Evolutionary conservation across 2,888 invertebrate genomes (phyloP), one percentile per base, ranked within the genome.

Genomic region (Melipona beecheii): DNA sequence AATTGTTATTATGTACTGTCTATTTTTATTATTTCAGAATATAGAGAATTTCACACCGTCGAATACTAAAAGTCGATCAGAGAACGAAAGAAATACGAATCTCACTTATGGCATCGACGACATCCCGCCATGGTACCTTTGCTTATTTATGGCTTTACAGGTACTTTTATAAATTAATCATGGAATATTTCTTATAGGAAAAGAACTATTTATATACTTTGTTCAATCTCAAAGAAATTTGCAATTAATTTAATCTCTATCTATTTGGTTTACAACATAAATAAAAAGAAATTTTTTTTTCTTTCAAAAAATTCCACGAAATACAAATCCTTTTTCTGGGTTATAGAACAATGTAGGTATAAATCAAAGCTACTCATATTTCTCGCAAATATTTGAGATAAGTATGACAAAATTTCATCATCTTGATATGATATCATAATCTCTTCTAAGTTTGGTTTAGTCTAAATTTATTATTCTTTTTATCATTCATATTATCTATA

Each of bases 91-190:
- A 80, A 90, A 81, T 54, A 49, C 90, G 19, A 95, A 95, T 78
- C 95, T 96, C 89, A 95, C 96, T 0, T 98, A 98, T 92, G 97
- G 96, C 66, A 97, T 98, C 81, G 97, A 98, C 84, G 98, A 98
- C 91, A 95, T 95, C 27, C 98, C 98, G 0, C 97, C 98, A 0
- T 98, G 98, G 98, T 98, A 98, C 93, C 95, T 98, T 43, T 97
- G 97, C 91, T 96, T 98, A 86, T 96, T 97, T 91, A 96, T 98
- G 95, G 98, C 98, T 21, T 95, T 98, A 77, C 98, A 97, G 96
- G 97, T 97, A 93, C n/a, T 36, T 65, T 36, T 27, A 4, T 24
- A 21, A 43, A 4, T 43, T 17, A 21, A 62, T 0, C 11, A 49
- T 5, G 19, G 49, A 27, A 49, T 58, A 43, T 43, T 43, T 71